A percentile compares a stretch with the other conserved stretches of the same genome.
Conservation (phyloP, 2,113 vertebrate genomes). For the Brachyistius frenatus region DNA sequence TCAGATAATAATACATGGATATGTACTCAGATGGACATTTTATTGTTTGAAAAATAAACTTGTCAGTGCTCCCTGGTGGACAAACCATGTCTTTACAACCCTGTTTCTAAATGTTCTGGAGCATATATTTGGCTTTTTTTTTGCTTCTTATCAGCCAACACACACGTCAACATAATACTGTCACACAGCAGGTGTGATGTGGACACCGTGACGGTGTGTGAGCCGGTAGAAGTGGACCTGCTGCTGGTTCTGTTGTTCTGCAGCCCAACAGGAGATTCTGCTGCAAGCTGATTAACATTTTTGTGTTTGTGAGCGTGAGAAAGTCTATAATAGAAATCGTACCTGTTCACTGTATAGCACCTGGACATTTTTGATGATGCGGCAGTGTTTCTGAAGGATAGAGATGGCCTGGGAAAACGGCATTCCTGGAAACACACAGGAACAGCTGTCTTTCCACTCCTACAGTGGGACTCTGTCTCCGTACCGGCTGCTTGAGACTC, state of each 20-base stretch:
- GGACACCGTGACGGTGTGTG: too few relatives aligned
- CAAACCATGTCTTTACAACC: not conserved
- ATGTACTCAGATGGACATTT: not conserved
- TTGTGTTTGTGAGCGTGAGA: not conserved
- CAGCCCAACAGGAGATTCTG: not conserved
- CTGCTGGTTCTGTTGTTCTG: not conserved
- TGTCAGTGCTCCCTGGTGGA: conserved; percentile 16
- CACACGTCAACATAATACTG: too few relatives aligned
- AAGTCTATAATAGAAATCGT: not conserved
- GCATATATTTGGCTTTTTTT: too few relatives aligned
- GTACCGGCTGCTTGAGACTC: conserved; percentile 45
- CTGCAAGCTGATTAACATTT: not conserved
- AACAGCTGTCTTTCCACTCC: not conserved
- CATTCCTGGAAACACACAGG: conserved; percentile 87
- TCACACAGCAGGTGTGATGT: too few relatives aligned
- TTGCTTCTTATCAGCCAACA: too few relatives aligned
- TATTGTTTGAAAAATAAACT: not conserved
- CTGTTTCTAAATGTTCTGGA: not conserved
- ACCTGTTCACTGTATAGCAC: conserved; percentile 99
- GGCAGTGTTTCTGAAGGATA: conserved; percentile 98
- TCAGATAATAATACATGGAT: too few relatives aligned
- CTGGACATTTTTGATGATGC: conserved; percentile 98
- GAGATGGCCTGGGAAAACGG: conserved; percentile 98
- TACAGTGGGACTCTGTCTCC: too few relatives aligned
- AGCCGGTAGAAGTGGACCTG: not conserved